Evolutionary conservation across 64 coral and sea anemone species (phyloP), one percentile per base, ranked within the genome.

Genomic region (Anthopleura sola): DNA sequence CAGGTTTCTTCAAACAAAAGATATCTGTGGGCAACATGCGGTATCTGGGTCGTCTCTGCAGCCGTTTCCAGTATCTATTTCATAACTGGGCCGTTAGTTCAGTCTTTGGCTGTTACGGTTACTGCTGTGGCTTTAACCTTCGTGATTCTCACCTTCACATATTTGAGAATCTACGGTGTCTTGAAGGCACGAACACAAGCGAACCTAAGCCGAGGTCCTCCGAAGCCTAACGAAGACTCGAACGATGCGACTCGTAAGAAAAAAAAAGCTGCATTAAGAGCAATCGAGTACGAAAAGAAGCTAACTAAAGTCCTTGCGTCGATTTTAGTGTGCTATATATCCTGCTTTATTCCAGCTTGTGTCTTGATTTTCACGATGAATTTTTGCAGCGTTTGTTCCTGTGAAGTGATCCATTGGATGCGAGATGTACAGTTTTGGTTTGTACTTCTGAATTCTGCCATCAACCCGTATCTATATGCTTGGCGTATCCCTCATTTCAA

Each of bases 81-180:
- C 55, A 60, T 38, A 15, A 39, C 62, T 36, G 78, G 78, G 0
- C 77, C 81, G n/a, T 69, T 82, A 9, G 66, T 82, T 82, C 81
- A 88, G 26, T 80, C 77, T 3, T 36, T 88, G 6, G 87, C 49
- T 5, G 93, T 97, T 21, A 89, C 85, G 36, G 92, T 86, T 36
- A 91, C 88, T 11, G 76, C 91, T 3, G 75, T 97, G 10, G 82
- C 60, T 14, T 36, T 90, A 33, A 97, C 95, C 0, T 84, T 97
- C 10, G 81, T 80, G 12, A 85, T 97, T 5, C 85, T 90, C 4
- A 12, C 87, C 0, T 93, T 93, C 38, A 93, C 95, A 9, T 87
- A 97, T 68, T 48, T 83, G 47, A 92, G 86, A 82, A 93, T 97
- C 60, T 91, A 94, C 57, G 49, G 83, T 29, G 90, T 53, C 46